Percentiles rank a stretch among this genome's conserved stretches.
These are phyloP conservation scores for Lydus trimaculatus DNA, from an alignment of 2,888 invertebrate species.

Conservation along the genomic window DNA sequence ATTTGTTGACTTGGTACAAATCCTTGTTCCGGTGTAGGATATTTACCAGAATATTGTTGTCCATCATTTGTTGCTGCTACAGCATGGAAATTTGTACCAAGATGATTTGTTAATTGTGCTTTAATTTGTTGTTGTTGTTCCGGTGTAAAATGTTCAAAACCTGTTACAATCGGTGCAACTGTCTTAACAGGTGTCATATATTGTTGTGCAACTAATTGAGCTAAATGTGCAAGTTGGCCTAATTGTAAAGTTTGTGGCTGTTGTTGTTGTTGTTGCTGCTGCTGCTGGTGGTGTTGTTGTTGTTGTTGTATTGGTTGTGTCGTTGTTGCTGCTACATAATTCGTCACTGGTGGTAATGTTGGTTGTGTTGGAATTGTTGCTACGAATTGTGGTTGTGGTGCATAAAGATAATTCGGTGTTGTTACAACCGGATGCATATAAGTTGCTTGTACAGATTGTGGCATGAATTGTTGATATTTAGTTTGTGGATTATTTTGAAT, in stretches of 20 bases:
- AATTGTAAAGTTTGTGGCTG: constrained; percentile 38
- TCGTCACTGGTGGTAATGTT: constrained; percentile 12
- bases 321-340: neutral
- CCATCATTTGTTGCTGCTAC: constrained; percentile 29
- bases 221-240: constrained; percentile 44
- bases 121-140: constrained; percentile 59
- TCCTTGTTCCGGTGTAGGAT: constrained; percentile 28
- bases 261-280: constrained; percentile 32
- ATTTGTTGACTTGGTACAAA: constrained; percentile 44
- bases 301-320: constrained; percentile 1
- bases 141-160: constrained; percentile 57
- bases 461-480: constrained; percentile 32
- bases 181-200: constrained; percentile 36
- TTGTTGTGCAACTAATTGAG: constrained; percentile 50
- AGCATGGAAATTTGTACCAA: constrained; percentile 43
- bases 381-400: constrained; percentile 16
- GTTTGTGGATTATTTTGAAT: constrained; percentile 54
- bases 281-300: constrained; percentile 24
- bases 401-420: constrained; percentile 20
- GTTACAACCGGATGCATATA: constrained; percentile 23
- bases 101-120: constrained; percentile 52
- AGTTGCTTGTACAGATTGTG: constrained; percentile 19
- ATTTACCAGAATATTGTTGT: constrained; percentile 34
- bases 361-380: constrained; percentile 9
- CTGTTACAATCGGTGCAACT: constrained; percentile 57